phyloP scores from a whole-genome alignment of 2,113 vertebrate genomes.

The Castor canadensis region DNA sequence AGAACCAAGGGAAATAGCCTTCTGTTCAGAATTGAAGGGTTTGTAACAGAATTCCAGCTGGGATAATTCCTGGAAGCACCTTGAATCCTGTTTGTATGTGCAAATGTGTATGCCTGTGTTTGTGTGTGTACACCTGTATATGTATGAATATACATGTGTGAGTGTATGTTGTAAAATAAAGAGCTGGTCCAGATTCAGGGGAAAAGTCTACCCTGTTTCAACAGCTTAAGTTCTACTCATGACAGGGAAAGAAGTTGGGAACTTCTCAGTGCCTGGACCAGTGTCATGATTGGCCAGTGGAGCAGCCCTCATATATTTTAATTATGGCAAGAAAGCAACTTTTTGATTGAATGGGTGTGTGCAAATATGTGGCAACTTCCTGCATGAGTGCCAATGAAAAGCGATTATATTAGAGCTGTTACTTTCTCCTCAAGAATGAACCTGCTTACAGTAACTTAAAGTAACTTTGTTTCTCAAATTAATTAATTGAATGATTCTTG shows the following conservation, averaged over 20 bases:
- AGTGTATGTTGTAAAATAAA: background rate
- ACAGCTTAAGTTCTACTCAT: background rate
- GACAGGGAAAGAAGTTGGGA: background rate
- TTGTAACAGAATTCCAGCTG: background rate
- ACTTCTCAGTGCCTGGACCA: background rate
- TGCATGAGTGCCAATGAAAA: constrained; percentile 65
- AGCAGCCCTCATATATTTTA: constrained; percentile 48
- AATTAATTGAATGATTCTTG: constrained; percentile 61
- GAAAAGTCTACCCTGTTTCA: background rate
- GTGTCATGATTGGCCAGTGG: background rate
- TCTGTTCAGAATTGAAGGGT: background rate
- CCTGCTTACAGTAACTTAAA: constrained; percentile 46
- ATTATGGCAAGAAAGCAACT: constrained; percentile 55
- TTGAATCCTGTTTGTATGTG: background rate
- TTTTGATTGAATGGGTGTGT: constrained; percentile 40
- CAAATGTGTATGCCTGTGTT: background rate
- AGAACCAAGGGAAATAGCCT: background rate
- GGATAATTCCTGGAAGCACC: background rate
- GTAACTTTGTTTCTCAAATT: constrained; percentile 63
- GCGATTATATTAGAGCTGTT: constrained; percentile 47
- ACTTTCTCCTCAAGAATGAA: constrained; percentile 58
- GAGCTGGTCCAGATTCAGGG: background rate
- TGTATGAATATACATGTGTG: background rate
- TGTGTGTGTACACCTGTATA: accelerated
- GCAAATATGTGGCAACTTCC: constrained; percentile 66